Evolutionary conservation across 2,888 invertebrate species (phyloP), one percentile per base, ranked within the genome.

Genomic region (Drosophila melanosoma): DNA sequence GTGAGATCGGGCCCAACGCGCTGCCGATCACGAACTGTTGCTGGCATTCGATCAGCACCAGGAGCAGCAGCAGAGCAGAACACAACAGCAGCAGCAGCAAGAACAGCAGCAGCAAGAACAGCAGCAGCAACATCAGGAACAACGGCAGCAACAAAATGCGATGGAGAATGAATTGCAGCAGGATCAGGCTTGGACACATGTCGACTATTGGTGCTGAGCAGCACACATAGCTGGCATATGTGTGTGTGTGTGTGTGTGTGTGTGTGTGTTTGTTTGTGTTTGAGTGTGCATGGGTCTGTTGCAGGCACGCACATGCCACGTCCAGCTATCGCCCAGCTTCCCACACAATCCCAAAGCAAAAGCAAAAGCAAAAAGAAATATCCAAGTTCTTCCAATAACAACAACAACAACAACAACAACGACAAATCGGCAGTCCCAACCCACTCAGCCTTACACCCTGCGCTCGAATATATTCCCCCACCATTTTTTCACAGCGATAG

Each of bases 1-100:
- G 87, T 93, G 91, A 92, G 82, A 89, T 79, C 84, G 84, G 83
- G 83, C 86, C 63, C 75, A 83, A 60, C 79, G 62, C 48, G 74
- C 70, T 60, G 70, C 51, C 64, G 77, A 85, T 70, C 82, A 76
- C 62, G 89, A 87, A 71, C 78, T 81, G 73, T 63, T 79, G 76
- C 79, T 68, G 64, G 57, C 74, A 36, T 76, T 69, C 65, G 82
- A 82, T 38, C 87, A 83, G 65, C 60, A 78, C 49, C 66, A 67
- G 26, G 54, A 70, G 40, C 69, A 61, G 53, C 72, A 69, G 17
- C 65, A 48, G 36, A 56, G 26, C 56, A 56, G 56, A 56, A 12
- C 29, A 40, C 54, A 54, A 12, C 62, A 83, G 8, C 72, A 70
- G 10, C 71, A 56, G 15, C 65, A 56, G 12, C 60, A 69, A 7